Evolutionary conservation across 2,113 vertebrate species (phyloP).

Genomic region (Microcebus tavaratra): DNA sequence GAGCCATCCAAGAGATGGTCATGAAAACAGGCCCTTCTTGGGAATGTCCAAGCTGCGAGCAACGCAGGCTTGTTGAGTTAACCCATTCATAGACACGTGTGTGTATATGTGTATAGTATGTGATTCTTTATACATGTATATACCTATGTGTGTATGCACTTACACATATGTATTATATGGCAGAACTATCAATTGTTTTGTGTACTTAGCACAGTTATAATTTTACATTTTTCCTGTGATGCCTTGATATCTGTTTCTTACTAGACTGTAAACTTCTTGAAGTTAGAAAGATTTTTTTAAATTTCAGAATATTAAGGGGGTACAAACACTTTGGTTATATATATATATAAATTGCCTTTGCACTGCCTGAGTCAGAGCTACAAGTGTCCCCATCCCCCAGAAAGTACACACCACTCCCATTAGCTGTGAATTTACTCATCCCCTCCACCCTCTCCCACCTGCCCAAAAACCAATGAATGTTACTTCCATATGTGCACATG

Average conservation of each 20-base stretch:
- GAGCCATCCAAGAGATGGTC: not conserved
- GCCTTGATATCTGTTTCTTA: not conserved
- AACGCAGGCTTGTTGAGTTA: not conserved
- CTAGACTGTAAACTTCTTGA: not conserved
- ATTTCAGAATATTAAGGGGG: no score
- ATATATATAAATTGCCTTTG: no score
- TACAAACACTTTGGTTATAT: no score
- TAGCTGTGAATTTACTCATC: no score
- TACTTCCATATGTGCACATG: no score
- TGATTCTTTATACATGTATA: not conserved
- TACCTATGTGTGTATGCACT: not conserved
- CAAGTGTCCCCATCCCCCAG: no score
- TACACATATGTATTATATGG: not conserved
- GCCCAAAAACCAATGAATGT: no score
- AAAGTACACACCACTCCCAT: no score
- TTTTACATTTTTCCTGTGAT: not conserved
- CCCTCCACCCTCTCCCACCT: no score
- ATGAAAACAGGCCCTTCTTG: not conserved
- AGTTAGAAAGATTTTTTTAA: not conserved
- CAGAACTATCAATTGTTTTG: not conserved
- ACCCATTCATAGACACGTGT: not conserved
- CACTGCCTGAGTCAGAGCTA: no score
- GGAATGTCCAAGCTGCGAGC: not conserved
- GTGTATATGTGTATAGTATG: not conserved
- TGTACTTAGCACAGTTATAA: not conserved